Conservation (phyloP, 1,140 invertebrate genomes). For the Drosophila malerkotliana region DNA sequence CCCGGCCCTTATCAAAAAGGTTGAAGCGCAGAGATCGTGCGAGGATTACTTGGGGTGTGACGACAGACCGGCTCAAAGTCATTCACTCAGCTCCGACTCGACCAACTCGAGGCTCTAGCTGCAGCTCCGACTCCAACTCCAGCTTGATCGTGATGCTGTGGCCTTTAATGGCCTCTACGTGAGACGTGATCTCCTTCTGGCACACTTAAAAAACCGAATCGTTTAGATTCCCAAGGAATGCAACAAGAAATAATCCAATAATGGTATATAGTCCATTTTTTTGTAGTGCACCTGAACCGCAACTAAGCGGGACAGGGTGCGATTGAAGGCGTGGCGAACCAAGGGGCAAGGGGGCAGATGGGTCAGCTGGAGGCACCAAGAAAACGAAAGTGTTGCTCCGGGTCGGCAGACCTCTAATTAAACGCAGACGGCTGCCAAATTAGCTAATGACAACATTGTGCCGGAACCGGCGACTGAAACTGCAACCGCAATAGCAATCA, state of each 20-base stretch:
- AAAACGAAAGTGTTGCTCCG: conserved; percentile 75
- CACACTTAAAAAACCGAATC: conserved; percentile 11
- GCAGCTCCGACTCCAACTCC: conserved; percentile 17
- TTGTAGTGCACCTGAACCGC: not conserved
- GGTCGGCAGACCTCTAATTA: conserved; percentile 64
- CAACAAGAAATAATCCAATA: too few species aligned
- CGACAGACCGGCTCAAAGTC: conserved; percentile 62
- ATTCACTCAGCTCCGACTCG: conserved; percentile 49
- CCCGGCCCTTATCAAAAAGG: conserved; percentile 53
- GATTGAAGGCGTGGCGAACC: conserved; percentile 43
- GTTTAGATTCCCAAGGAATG: not conserved
- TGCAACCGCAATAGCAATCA: not conserved
- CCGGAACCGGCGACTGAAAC: conserved; percentile 10
- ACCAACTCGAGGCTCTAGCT: conserved; percentile 16
- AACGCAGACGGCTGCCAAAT: conserved; percentile 76
- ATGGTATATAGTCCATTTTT: too few species aligned
- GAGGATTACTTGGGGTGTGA: conserved; percentile 76
- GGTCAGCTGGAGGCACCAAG: conserved; percentile 1
- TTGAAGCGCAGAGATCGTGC: conserved; percentile 70
- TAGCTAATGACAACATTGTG: conserved; percentile 70
- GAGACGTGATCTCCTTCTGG: conserved; percentile 46
- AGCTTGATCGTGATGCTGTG: conserved; percentile 70
- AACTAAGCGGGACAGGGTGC: conserved; percentile 6
- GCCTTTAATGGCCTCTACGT: conserved; percentile 74
- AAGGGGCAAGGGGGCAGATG: conserved; percentile 12